Conservation (phyloP, 2,113 vertebrate species). For the Mionectes macconnelli region DNA sequence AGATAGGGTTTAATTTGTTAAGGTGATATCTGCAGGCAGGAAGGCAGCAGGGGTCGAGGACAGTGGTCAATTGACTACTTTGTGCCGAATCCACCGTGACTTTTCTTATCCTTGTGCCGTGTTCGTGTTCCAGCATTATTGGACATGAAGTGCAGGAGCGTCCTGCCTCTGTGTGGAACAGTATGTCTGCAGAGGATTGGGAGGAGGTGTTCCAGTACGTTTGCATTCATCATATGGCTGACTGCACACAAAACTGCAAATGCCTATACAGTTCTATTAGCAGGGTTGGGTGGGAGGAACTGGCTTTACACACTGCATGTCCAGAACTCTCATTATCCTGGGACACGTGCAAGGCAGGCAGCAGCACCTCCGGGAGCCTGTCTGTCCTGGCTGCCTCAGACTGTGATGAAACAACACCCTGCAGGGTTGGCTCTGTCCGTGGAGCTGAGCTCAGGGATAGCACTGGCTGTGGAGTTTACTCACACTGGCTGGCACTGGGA, state of each 20-base stretch:
- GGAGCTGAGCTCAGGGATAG: neutral
- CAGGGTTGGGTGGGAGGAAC: neutral
- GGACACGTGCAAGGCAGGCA: neutral
- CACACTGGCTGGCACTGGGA: neutral
- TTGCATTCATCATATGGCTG: neutral
- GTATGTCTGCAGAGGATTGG: neutral
- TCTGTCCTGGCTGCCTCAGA: neutral
- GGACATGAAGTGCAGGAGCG: neutral
- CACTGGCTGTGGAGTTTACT: neutral
- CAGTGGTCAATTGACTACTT: neutral
- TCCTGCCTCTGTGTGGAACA: neutral
- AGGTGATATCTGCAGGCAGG: neutral
- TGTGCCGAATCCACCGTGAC: fast-evolving
- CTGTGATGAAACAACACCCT: neutral
- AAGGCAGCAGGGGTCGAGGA: neutral
- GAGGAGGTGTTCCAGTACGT: neutral
- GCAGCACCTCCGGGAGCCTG: neutral
- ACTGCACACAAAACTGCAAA: neutral
- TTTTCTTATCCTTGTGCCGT: neutral
- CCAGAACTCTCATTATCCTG: neutral
- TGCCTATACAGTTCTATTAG: neutral
- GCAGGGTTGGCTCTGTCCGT: neutral
- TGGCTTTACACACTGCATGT: neutral
- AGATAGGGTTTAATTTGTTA: neutral
- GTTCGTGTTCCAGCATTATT: neutral